Conservation (phyloP, 2,113 vertebrate genomes). For the Craseonycteris thonglongyai region DNA sequence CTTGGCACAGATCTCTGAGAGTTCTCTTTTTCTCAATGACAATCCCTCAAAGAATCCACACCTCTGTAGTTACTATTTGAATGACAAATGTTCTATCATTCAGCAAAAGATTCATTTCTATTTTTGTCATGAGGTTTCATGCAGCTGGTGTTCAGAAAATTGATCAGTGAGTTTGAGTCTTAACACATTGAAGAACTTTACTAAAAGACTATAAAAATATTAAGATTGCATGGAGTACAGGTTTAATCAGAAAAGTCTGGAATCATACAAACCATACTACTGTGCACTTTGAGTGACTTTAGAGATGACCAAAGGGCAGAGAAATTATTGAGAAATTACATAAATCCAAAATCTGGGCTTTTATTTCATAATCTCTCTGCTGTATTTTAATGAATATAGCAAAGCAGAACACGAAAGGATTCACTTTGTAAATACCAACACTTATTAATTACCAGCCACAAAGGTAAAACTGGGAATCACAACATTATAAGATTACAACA, state of each 20-base stretch:
- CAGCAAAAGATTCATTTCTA: neutral
- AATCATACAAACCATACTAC: neutral
- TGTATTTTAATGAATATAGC: neutral
- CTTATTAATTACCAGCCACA: conserved; percentile 7
- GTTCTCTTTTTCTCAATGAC: too few relatives aligned
- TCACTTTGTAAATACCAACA: neutral
- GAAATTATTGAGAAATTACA: neutral
- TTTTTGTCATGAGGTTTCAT: neutral
- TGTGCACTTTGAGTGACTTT: neutral
- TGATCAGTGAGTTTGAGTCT: neutral
- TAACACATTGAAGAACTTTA: neutral
- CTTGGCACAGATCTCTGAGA: neutral
- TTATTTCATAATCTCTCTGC: neutral
- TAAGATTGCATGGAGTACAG: neutral
- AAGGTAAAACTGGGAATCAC: neutral
- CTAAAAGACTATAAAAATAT: neutral
- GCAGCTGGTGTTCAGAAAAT: neutral
- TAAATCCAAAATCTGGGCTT: neutral
- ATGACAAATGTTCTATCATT: neutral
- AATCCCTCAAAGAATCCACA: neutral
- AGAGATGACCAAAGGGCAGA: neutral
- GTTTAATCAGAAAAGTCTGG: neutral
- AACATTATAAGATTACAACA: neutral
- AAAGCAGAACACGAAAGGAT: neutral
- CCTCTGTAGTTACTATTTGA: neutral